Evolutionary conservation across 2,113 vertebrate genomes (phyloP).

Genomic region (Okapia johnstoni): DNA sequence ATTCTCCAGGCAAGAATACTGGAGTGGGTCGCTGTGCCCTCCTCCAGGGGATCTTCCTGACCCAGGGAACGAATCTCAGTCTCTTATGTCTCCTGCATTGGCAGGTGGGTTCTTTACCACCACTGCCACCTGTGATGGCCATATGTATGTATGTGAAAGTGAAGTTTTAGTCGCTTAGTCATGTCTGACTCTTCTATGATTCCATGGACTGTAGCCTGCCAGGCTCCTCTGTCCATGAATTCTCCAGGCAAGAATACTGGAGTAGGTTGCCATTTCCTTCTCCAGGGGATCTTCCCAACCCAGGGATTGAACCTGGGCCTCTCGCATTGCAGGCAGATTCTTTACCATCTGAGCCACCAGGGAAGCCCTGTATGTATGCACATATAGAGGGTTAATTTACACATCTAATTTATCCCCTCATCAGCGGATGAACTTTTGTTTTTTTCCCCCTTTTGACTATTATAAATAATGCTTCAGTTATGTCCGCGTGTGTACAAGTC

Average conservation of each 20-base stretch:
- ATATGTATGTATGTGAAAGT: background rate
- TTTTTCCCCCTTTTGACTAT: background rate
- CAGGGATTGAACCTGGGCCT: background rate
- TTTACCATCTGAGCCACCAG: background rate
- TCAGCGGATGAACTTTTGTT: too few species aligned
- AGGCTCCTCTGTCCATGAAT: background rate
- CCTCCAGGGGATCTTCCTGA: background rate
- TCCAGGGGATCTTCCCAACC: background rate
- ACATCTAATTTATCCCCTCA: background rate
- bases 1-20: background rate
- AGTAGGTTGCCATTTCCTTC: background rate
- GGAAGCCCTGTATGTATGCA: background rate
- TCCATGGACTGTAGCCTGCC: background rate
- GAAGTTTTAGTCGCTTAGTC: background rate
- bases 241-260: background rate
- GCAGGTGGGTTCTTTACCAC: background rate
- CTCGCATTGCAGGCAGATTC: background rate
- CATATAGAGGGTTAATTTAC: background rate
- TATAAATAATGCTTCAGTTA: background rate
- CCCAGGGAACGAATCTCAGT: background rate
- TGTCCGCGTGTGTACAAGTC: background rate
- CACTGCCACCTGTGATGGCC: fast-evolving
- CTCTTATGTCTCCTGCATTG: background rate
- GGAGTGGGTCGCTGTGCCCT: background rate
- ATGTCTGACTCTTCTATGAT: background rate